phyloP scores from a whole-genome alignment of 2,113 vertebrate species.

The Larimichthys polyactis region DNA sequence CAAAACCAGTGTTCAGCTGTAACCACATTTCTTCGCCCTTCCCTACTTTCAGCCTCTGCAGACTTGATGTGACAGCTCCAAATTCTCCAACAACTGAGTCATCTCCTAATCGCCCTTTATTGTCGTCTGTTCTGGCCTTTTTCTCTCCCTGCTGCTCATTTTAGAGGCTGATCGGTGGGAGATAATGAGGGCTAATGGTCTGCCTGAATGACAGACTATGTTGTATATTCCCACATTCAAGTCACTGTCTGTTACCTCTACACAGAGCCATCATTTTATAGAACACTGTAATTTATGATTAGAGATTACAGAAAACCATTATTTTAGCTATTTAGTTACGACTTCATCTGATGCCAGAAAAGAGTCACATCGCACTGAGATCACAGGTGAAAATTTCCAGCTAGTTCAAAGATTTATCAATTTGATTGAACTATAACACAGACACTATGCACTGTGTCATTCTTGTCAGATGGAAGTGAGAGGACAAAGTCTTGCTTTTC shows the following conservation, averaged over 20 bases:
- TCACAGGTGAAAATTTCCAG: not conserved
- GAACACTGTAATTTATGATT: slow-evolving; percentile 6
- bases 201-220: slow-evolving; percentile 47
- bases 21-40: not conserved
- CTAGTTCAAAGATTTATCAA: not conserved
- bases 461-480: not conserved
- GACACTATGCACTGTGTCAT: not conserved
- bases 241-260: slow-evolving; percentile 2
- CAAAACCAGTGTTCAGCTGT: not conserved
- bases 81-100: slow-evolving; percentile 33
- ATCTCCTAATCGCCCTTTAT: slow-evolving; percentile 35
- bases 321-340: not conserved
- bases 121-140: slow-evolving; percentile 36
- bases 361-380: not conserved
- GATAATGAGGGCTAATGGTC: slow-evolving; percentile 61
- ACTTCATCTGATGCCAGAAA: not conserved
- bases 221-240: too few relatives aligned
- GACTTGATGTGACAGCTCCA: slow-evolving; percentile 15
- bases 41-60: slow-evolving; percentile 14
- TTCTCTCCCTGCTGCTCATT: slow-evolving; percentile 37
- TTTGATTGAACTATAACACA: not conserved
- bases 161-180: slow-evolving; percentile 43
- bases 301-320: not conserved
- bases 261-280: slow-evolving; percentile 17
- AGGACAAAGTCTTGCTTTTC: not conserved